Percentiles rank a stretch among this genome's conserved stretches.
Conservation (phyloP, 2,113 vertebrate species). For the Clinocottus analis region DNA sequence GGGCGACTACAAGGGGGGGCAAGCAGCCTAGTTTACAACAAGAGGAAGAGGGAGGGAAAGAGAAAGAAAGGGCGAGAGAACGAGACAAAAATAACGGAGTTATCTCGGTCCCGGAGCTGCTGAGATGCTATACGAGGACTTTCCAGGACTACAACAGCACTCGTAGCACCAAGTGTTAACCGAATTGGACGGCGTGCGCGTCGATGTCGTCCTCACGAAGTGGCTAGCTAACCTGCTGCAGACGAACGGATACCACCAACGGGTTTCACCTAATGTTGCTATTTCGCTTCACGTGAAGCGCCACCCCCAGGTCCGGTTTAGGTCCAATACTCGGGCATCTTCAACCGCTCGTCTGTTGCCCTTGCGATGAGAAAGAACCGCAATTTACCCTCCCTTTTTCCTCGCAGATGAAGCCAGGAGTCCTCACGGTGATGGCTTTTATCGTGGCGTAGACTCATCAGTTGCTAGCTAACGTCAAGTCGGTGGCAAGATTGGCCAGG, state of each 20-base stretch:
- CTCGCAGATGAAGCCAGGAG: constrained; percentile 48
- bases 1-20: constrained; percentile 56
- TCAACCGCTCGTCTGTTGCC: constrained; percentile 13
- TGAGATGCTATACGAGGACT: constrained; percentile 65
- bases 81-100: constrained; percentile 56
- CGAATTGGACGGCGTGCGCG: constrained; percentile 55
- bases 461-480: constrained; percentile 63
- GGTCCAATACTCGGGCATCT: constrained; percentile 31
- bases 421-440: constrained; percentile 49
- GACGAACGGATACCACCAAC: constrained; percentile 63
- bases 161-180: constrained; percentile 26
- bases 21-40: constrained; percentile 84
- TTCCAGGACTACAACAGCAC: constrained; percentile 49
- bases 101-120: constrained; percentile 41
- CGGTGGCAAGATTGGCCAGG: constrained; percentile 40
- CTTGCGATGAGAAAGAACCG: constrained; percentile 19
- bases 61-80: constrained; percentile 68
- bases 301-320: constrained; percentile 3
- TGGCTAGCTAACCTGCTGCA: constrained; percentile 82
- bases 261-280: constrained; percentile 44
- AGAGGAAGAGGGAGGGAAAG: constrained; percentile 80
- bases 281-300: constrained; percentile 33
- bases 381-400: constrained; percentile 34
- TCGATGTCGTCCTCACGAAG: constrained; percentile 64
- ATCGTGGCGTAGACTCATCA: constrained; percentile 57